Percentiles rank a stretch among this genome's conserved stretches.
Evolutionary conservation across 2,113 vertebrate genomes (phyloP).

Genomic region (Edolisoma coerulescens): DNA sequence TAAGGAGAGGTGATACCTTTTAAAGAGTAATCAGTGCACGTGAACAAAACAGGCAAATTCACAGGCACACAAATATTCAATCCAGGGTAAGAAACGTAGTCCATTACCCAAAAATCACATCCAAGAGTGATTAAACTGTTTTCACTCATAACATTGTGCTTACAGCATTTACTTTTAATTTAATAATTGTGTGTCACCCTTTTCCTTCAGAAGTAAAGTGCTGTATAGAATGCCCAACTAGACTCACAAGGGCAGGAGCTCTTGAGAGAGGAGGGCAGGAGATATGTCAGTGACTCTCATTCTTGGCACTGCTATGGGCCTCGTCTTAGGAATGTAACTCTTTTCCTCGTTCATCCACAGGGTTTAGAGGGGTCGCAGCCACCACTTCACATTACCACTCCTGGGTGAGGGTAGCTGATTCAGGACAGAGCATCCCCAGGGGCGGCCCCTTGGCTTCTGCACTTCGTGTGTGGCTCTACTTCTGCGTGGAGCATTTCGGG

Average conservation of each 20-base stretch:
- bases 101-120: neutral
- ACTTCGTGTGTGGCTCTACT: neutral
- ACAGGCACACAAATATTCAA: neutral
- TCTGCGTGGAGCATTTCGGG: fast-evolving
- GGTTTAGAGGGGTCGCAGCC: neutral
- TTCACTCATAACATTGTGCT: neutral
- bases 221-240: neutral
- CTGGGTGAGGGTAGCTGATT: neutral
- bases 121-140: neutral
- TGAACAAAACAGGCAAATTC: neutral
- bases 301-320: neutral
- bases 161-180: neutral
- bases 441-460: neutral
- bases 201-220: neutral
- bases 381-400: fast-evolving
- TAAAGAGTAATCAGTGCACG: fast-evolving
- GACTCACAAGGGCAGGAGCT: neutral
- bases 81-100: neutral
- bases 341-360: neutral
- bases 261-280: neutral
- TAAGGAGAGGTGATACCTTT: neutral
- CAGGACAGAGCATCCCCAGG: neutral
- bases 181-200: neutral
- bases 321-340: fast-evolving
- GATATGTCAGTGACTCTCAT: fast-evolving